Evolutionary conservation across 1,140 invertebrate genomes (phyloP), one percentile per base, ranked within the genome.

Genomic region (Diploscapter pachys): DNA sequence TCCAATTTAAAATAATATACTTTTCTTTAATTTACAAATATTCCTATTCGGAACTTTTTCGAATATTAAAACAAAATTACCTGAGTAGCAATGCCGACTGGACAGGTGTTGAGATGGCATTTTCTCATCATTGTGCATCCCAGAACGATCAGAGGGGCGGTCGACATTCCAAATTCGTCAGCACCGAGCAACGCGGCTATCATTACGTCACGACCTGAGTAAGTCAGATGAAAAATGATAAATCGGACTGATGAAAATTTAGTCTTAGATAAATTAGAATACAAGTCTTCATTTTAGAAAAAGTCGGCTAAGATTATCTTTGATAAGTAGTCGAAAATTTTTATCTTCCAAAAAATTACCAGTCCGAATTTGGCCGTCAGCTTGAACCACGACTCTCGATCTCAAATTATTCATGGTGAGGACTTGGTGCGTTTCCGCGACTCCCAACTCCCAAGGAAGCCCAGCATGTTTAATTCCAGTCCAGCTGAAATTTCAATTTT

Each of bases 81-180:
- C 74, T 89, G 94, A 0, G 96, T 99, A 3, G 96, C 96, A 82
- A 99, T 93, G 76, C 96, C 96, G 69, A 99, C 96, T 0, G 96
- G 96, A 84, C 96, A 99, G 50, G 96, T 99, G 87, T 99, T 99
- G 72, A 99, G 88, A 87, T 99, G 96, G 86, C 96, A 99, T 86
- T 99, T 99, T 68, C 96, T 89, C 96, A 99, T 99, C 96, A 99
- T 98, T 5, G 95, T 99, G 85, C 96, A 99, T 6, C 96, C 91
- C 87, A 99, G 90, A 0, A 93, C 94, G 86, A 99, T 98, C 59
- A 99, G 88, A 0, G 96, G 96, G 4, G 96, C 96, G 9, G 96
- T 99, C 84, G 94, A 96, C 81, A 82, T 82, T 85, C 96, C 96
- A 88, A 98, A 95, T 88, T 99, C 96, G 88, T 99, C 96, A 8